Conservation (phyloP, 2,113 vertebrate species). For the Neolamprologus sp. region DNA sequence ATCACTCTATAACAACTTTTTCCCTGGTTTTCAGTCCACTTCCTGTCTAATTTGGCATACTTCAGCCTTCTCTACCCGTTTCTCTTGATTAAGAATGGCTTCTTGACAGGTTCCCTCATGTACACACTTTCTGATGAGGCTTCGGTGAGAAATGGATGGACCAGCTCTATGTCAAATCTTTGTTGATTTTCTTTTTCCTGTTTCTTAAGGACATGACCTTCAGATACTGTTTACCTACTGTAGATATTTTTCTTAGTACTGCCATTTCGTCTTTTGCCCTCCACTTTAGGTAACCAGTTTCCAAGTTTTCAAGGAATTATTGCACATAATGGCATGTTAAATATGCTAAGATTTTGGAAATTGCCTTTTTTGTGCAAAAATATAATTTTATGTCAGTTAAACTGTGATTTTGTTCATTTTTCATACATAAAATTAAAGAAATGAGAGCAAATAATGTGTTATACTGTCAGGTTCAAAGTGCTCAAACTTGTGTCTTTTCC, state of each 20-base stretch:
- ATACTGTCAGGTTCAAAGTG: background rate
- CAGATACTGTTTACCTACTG: background rate
- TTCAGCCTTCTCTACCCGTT: rapidly evolving
- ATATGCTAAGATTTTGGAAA: background rate
- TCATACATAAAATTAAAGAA: background rate
- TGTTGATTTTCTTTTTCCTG: background rate
- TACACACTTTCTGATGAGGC: background rate
- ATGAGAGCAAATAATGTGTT: background rate
- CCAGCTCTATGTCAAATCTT: background rate
- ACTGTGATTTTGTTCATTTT: background rate
- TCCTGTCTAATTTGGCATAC: rapidly evolving
- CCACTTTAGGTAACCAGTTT: background rate
- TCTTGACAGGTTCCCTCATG: background rate
- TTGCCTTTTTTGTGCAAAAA: background rate
- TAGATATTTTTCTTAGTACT: background rate
- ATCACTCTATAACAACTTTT: background rate
- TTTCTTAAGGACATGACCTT: background rate
- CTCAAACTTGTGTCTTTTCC: background rate
- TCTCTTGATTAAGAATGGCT: background rate
- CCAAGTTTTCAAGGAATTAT: background rate
- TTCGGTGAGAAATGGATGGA: background rate
- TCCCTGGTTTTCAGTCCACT: background rate
- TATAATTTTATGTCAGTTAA: background rate
- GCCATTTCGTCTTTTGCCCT: rapidly evolving
- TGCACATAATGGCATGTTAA: background rate